Conservation (phyloP, 2,888 invertebrate genomes). For the Scaptomyza cyrtandrae region DNA sequence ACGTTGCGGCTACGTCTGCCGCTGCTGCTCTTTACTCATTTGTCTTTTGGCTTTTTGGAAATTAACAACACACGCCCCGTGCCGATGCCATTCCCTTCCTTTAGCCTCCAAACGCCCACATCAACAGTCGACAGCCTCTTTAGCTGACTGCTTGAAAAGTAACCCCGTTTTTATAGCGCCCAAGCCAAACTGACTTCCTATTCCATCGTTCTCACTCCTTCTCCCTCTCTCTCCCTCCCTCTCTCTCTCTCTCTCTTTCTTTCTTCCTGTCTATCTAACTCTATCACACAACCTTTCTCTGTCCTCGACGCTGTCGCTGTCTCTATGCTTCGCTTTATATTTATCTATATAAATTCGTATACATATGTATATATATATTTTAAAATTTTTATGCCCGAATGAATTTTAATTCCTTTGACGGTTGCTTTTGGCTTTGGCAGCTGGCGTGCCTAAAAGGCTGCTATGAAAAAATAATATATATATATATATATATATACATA, state of each 20-base stretch:
- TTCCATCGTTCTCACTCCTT: background rate
- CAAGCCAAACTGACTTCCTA: conserved; percentile 37
- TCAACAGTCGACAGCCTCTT: conserved; percentile 29
- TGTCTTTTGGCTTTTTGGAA: conserved; percentile 78
- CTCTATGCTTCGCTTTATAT: conserved; percentile 36
- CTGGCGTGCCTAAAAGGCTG: conserved; percentile 74
- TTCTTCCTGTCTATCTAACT: conserved; percentile 1
- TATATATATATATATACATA: background rate
- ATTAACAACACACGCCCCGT: conserved; percentile 68
- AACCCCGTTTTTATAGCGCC: conserved; percentile 71
- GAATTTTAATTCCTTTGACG: conserved; percentile 85
- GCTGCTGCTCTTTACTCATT: conserved; percentile 77
- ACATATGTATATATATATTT: conserved; percentile 71
- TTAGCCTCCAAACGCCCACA: background rate
- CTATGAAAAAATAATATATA: conserved; percentile 41
- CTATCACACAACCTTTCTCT: background rate
- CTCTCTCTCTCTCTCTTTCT: too few species aligned
- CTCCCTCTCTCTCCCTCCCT: background rate
- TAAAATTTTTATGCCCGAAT: conserved; percentile 84
- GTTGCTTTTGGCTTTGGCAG: conserved; percentile 75
- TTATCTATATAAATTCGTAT: conserved; percentile 36
- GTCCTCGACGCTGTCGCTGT: conserved; percentile 16
- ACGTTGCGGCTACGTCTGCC: conserved; percentile 27
- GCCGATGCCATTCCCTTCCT: background rate
- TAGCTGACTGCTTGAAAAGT: conserved; percentile 64